Evolutionary conservation across 2,888 invertebrate genomes (phyloP).

Genomic region (Lithodes maja): DNA sequence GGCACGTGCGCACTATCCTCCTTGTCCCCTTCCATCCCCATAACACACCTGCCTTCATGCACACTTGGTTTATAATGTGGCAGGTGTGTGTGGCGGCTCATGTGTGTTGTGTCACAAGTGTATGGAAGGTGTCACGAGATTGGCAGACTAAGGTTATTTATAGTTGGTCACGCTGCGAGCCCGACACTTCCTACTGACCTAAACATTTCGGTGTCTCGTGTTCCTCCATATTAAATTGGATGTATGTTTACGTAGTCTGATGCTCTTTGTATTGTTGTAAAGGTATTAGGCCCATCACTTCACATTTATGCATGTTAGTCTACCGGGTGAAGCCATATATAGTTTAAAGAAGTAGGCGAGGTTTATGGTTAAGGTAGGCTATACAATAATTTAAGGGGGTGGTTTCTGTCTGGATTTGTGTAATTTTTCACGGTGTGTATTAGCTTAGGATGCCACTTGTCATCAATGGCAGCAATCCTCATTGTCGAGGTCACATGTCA

Average conservation of each 20-base stretch:
- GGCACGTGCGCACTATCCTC: conserved; percentile 58
- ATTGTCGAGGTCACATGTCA: too few species aligned
- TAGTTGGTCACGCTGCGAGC: not conserved
- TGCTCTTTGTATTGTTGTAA: too few species aligned
- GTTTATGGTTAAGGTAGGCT: too few species aligned
- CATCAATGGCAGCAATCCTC: too few species aligned
- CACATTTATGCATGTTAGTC: too few species aligned
- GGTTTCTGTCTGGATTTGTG: too few species aligned
- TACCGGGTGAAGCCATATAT: too few species aligned
- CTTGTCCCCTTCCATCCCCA: not conserved
- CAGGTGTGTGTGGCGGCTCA: conserved; percentile 7
- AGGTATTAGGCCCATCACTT: too few species aligned
- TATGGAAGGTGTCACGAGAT: conserved; percentile 9
- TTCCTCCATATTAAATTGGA: not conserved
- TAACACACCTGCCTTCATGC: not conserved
- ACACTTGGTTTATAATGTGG: not conserved
- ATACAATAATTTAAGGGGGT: too few species aligned
- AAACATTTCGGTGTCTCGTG: not conserved
- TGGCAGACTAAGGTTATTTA: conserved; percentile 6
- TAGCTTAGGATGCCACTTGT: too few species aligned
- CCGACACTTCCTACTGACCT: not conserved
- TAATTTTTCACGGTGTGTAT: too few species aligned
- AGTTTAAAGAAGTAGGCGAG: too few species aligned
- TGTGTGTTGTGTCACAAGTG: not conserved
- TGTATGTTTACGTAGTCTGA: not conserved